phyloP scores from a whole-genome alignment of 2,888 invertebrate genomes.

The Baronia brevicornis region DNA sequence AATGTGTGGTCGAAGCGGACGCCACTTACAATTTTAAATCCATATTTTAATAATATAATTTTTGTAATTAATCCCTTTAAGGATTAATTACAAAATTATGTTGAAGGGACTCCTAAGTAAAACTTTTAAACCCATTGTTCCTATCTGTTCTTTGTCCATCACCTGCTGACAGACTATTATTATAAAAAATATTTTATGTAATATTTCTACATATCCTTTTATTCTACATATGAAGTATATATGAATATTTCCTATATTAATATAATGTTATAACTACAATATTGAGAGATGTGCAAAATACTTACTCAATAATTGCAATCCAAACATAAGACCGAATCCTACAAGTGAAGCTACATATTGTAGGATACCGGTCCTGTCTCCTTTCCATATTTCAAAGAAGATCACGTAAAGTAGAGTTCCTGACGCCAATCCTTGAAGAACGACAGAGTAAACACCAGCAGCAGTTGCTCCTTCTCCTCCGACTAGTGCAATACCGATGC shows the following conservation, averaged over 20 bases:
- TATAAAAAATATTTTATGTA: background rate
- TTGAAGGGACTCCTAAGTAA: too few species aligned
- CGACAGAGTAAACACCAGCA: conserved; percentile 77
- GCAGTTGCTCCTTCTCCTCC: conserved; percentile 75
- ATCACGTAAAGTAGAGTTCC: conserved; percentile 96
- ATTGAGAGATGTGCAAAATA: conserved; percentile 23
- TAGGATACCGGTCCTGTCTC: conserved; percentile 74
- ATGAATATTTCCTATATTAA: too few species aligned
- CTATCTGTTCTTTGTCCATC: too few species aligned
- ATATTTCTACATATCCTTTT: too few species aligned
- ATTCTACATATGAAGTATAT: too few species aligned
- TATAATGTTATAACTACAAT: background rate
- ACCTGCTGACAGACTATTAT: too few species aligned
- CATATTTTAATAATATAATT: too few species aligned
- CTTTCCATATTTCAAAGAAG: conserved; percentile 93
- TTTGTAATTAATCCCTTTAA: too few species aligned
- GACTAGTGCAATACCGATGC: conserved; percentile 81
- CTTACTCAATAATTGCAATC: conserved; percentile 77
- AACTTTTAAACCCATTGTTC: too few species aligned
- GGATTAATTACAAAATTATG: too few species aligned
- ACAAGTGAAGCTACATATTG: conserved; percentile 80
- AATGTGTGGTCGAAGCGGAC: too few species aligned
- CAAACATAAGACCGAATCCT: conserved; percentile 85
- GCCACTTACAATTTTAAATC: too few species aligned
- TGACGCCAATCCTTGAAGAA: conserved; percentile 89